Percentiles rank a stretch among this genome's conserved stretches.
These are phyloP conservation scores for Phyllostomus hastatus DNA, from an alignment of 2,113 vertebrate species.

Conservation along the genomic window DNA sequence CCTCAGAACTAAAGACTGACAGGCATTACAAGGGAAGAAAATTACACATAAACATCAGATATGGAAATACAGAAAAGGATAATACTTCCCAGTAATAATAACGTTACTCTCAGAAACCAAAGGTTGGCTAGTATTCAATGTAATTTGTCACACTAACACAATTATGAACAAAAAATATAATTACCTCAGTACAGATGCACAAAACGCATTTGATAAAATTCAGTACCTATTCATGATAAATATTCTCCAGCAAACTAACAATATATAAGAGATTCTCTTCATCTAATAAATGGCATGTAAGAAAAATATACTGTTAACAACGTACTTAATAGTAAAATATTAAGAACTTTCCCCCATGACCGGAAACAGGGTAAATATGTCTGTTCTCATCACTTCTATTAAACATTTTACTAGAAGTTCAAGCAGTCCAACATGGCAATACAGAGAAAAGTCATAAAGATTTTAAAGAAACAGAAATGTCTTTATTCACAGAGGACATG, in stretches of 20 bases:
- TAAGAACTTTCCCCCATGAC: background rate
- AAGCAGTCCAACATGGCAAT: background rate
- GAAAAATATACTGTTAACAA: background rate
- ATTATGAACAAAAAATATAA: background rate
- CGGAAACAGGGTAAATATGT: background rate
- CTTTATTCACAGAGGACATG: background rate
- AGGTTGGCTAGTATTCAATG: background rate
- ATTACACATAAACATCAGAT: background rate
- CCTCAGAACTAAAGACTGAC: background rate
- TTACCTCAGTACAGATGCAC: background rate
- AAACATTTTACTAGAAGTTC: background rate
- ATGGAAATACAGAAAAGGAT: background rate
- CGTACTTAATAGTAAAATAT: background rate
- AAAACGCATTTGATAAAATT: background rate
- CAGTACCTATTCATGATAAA: background rate
- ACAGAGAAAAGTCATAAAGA: background rate
- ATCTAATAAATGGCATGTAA: background rate
- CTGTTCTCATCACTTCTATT: background rate
- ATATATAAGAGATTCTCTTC: background rate
- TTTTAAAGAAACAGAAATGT: background rate
- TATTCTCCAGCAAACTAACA: background rate
- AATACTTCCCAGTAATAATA: background rate
- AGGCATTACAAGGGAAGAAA: background rate
- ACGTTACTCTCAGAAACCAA: background rate
- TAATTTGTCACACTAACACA: background rate